Conservation (phyloP, 2,797 vertebrate species). For the Dermochelys coriacea region DNA sequence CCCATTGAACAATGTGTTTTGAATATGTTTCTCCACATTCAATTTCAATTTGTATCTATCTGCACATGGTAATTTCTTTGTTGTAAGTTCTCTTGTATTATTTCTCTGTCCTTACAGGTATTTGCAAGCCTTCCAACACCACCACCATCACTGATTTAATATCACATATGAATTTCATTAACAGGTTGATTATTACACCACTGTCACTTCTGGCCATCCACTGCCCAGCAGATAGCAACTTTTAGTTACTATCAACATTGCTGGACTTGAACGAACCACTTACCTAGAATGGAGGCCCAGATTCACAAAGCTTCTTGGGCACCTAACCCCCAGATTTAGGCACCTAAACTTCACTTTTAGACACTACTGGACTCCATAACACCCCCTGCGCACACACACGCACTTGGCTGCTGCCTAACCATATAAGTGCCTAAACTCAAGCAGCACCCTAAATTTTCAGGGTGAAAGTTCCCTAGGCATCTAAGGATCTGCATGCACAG, state of each 20-base stretch:
- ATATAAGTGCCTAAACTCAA: no score
- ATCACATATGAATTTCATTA: neutral
- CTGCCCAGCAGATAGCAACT: neutral
- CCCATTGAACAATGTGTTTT: neutral
- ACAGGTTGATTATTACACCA: neutral
- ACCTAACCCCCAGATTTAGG: no score
- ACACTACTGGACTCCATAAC: no score
- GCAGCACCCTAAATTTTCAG: no score
- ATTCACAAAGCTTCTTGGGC: neutral
- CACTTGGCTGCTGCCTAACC: no score
- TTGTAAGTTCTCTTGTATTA: neutral
- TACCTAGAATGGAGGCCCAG: neutral
- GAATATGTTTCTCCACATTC: neutral
- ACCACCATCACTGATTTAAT: neutral
- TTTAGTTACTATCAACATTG: neutral
- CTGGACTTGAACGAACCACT: neutral
- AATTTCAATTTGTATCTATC: neutral
- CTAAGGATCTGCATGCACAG: no score
- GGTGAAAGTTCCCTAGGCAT: no score
- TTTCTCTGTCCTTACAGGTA: neutral
- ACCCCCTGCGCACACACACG: no score
- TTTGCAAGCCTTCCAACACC: neutral
- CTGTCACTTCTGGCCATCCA: neutral
- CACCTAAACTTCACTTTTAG: no score
- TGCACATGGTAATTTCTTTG: neutral